phyloP scores from a whole-genome alignment of 2,888 invertebrate species.

The Stratiomys singularior region DNA sequence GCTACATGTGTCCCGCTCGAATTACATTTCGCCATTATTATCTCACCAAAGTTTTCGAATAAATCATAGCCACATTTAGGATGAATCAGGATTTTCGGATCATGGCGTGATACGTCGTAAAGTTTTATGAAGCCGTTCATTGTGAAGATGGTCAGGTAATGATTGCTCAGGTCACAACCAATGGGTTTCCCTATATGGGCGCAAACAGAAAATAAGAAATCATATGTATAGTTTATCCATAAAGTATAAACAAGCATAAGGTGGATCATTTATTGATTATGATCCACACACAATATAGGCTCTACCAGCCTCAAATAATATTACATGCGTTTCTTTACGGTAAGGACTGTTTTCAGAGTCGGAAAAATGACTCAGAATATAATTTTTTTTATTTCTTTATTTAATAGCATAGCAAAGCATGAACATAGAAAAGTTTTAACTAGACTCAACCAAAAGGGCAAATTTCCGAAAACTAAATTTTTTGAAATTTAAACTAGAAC shows the following conservation, averaged over 20 bases:
- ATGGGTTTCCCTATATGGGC: slow-evolving; percentile 80
- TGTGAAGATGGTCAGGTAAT: slow-evolving; percentile 86
- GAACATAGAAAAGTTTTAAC: no score
- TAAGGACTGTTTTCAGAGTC: no score
- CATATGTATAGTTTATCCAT: neutral
- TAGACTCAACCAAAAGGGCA: no score
- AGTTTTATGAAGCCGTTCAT: slow-evolving; percentile 89
- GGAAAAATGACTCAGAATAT: no score
- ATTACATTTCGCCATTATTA: slow-evolving; percentile 87
- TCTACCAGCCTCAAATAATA: no score
- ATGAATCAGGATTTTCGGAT: slow-evolving; percentile 83
- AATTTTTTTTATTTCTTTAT: no score
- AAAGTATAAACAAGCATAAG: neutral
- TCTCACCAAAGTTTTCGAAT: slow-evolving; percentile 88
- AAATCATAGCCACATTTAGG: slow-evolving; percentile 83
- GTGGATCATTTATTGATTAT: neutral
- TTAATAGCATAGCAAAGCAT: no score
- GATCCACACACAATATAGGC: no score
- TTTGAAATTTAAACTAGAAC: no score
- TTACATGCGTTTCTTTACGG: no score
- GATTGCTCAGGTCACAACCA: slow-evolving; percentile 83
- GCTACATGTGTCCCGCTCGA: slow-evolving; percentile 85
- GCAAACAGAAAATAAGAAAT: neutral
- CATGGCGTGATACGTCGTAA: slow-evolving; percentile 90
- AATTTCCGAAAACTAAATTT: no score